Percentiles rank a stretch among this genome's conserved stretches.
Evolutionary conservation across 2,888 invertebrate genomes (phyloP).

Genomic region (Drosophila merina): DNA sequence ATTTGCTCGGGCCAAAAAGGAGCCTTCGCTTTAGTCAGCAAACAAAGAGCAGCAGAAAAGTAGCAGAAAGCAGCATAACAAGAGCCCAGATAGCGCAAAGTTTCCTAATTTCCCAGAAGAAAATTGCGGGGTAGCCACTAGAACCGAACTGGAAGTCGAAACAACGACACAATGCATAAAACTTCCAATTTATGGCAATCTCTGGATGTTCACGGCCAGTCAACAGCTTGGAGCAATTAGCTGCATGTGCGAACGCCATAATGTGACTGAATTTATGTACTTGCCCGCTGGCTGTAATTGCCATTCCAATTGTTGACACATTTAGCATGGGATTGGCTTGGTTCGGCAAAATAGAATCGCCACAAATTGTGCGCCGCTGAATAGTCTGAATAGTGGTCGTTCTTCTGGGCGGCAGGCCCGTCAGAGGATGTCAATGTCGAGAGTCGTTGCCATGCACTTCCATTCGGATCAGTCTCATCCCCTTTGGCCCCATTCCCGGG

Average conservation of each 20-base stretch:
- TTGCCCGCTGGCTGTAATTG: constrained; percentile 61
- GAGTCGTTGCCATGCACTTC: constrained; percentile 42
- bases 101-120: constrained; percentile 76
- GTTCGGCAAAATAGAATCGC: constrained; percentile 24
- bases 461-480: constrained; percentile 2
- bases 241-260: constrained; percentile 38
- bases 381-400: constrained; percentile 16
- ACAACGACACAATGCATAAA: constrained; percentile 33
- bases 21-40: neutral
- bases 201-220: constrained; percentile 8
- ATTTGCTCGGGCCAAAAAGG: constrained; percentile 46
- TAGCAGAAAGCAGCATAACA: no score
- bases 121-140: constrained; percentile 48
- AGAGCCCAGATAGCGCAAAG: constrained; percentile 51
- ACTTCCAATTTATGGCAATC: constrained; percentile 35
- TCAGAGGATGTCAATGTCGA: constrained; percentile 50
- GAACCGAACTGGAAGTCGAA: constrained; percentile 18
- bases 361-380: constrained; percentile 24
- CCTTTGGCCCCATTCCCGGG: neutral
- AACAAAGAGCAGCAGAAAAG: constrained; percentile 11
- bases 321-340: constrained; percentile 32
- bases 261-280: constrained; percentile 37
- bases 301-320: constrained; percentile 47
- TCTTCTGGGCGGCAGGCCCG: constrained; percentile 11
- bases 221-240: constrained; percentile 51